phyloP scores from a whole-genome alignment of 2,797 vertebrate species.

The Scomberomorus guttatus region DNA sequence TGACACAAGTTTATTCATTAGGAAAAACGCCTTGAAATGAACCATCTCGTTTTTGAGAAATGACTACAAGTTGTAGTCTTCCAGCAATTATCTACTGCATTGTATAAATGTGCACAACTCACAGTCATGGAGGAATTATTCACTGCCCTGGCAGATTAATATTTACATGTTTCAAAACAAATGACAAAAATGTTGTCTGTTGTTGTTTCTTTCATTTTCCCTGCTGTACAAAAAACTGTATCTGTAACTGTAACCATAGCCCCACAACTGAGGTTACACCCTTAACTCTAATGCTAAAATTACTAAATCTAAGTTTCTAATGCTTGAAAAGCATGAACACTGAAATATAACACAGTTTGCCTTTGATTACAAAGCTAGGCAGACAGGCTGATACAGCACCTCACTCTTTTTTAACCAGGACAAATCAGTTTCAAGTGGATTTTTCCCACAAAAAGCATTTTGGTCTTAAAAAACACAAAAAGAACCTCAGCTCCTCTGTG shows the following conservation, averaged over 20 bases:
- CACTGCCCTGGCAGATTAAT: not conserved
- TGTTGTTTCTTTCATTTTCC: not conserved
- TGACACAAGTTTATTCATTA: too few relatives aligned
- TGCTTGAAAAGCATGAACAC: not conserved
- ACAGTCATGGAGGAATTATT: not conserved
- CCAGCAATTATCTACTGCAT: not conserved
- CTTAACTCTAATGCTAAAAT: not conserved
- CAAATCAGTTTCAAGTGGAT: constrained; percentile 6
- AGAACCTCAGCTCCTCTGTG: not conserved
- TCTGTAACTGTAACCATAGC: not conserved
- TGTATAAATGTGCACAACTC: not conserved
- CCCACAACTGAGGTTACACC: not conserved
- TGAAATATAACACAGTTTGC: not conserved
- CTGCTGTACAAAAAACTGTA: not conserved
- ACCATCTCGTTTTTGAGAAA: too few relatives aligned
- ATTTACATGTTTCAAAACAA: not conserved
- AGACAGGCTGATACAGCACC: not conserved
- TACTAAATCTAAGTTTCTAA: not conserved
- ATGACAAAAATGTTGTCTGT: not conserved
- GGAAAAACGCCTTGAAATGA: too few relatives aligned
- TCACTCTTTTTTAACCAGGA: not conserved
- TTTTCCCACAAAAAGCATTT: constrained; percentile 29
- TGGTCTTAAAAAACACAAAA: constrained; percentile 1
- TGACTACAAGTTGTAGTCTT: too few relatives aligned
- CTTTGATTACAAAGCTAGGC: not conserved